Evolutionary conservation across 92 coral and sea anemone species (phyloP).

Genomic region (Zoanthus gigantus): DNA sequence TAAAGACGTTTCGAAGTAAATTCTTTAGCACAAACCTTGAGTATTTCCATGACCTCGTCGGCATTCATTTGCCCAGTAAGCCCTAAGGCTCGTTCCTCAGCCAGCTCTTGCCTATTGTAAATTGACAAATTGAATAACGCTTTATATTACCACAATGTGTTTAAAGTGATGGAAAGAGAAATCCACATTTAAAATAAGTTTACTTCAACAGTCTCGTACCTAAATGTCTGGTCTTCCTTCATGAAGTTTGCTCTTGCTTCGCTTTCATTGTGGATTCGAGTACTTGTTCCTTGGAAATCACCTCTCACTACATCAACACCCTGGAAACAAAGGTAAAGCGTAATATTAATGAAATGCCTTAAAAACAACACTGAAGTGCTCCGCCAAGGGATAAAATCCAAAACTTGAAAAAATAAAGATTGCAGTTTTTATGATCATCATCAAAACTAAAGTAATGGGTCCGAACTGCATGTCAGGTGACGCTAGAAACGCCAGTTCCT

Average conservation of each 20-base stretch:
- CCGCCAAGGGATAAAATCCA: not conserved
- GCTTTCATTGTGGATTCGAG: constrained; percentile 92
- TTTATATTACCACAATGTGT: not conserved
- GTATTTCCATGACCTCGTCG: constrained; percentile 83
- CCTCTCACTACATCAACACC: constrained; percentile 93
- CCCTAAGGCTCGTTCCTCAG: constrained; percentile 76
- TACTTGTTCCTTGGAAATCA: constrained; percentile 91
- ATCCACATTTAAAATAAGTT: not conserved
- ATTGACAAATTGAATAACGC: not conserved
- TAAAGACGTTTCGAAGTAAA: no score
- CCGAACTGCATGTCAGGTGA: no score
- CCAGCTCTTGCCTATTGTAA: constrained; percentile 60
- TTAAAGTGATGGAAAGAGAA: not conserved
- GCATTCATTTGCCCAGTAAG: constrained; percentile 89
- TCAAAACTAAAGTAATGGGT: no score
- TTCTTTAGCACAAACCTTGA: constrained; percentile 66
- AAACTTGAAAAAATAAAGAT: no score
- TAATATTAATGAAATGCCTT: not conserved
- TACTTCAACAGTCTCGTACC: constrained; percentile 40
- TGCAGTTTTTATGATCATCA: no score
- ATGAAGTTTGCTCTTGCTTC: constrained; percentile 89
- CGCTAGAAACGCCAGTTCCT: no score
- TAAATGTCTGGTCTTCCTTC: constrained; percentile 80
- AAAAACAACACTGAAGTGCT: not conserved
- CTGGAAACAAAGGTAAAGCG: constrained; percentile 44